phyloP scores from a whole-genome alignment of 1,140 invertebrate genomes.

The Lepidotrigona ventralis region DNA sequence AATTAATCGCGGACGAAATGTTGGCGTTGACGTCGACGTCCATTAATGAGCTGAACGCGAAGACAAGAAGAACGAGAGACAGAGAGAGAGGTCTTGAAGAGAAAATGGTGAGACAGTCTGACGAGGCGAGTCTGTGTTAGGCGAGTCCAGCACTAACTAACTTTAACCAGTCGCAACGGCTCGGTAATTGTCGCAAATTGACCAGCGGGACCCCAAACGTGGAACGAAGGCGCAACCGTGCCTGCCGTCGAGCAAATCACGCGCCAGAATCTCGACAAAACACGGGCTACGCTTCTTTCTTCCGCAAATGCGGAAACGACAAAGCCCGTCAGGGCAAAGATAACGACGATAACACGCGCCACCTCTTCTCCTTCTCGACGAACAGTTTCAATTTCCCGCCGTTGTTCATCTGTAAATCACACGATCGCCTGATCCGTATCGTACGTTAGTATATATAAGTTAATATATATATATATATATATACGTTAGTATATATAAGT shows the following conservation, averaged over 20 bases:
- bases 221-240: not conserved
- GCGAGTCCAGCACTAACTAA: conserved; percentile 57
- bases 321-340: no score
- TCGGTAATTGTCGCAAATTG: conserved; percentile 71
- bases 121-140: not conserved
- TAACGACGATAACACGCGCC: not conserved
- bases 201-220: conserved; percentile 62
- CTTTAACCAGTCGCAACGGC: conserved; percentile 68
- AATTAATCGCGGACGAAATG: not conserved
- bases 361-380: not conserved
- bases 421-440: no score
- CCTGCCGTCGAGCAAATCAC: not conserved
- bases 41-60: not conserved
- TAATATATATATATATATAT: no score
- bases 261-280: conserved; percentile 14
- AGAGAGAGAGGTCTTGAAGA: not conserved
- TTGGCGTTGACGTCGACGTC: not conserved
- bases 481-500: no score
- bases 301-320: not conserved
- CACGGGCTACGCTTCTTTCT: not conserved
- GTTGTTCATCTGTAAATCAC: not conserved
- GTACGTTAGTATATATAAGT: no score
- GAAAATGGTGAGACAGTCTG: not conserved
- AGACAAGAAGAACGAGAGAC: not conserved
- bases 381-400: not conserved